phyloP scores from a whole-genome alignment of 2,888 invertebrate genomes.

The Candidula unifasciata region DNA sequence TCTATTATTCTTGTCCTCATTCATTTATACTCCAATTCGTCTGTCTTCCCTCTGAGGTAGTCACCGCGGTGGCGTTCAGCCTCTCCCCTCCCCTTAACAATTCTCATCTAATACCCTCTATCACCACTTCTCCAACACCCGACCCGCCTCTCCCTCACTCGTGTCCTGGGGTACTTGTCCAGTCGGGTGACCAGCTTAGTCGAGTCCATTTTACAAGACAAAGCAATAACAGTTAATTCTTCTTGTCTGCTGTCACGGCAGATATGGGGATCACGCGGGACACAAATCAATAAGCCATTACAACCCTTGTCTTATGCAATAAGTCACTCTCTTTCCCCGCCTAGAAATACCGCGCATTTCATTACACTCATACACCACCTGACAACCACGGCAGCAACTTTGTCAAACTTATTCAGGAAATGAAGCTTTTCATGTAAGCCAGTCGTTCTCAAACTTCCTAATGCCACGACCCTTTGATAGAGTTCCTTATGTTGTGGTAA shows the following conservation, averaged over 20 bases:
- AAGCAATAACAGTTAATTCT: conserved; percentile 51
- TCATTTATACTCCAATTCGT: conserved; percentile 21
- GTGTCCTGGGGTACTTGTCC: conserved; percentile 1
- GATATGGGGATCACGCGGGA: conserved; percentile 26
- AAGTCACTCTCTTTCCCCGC: conserved; percentile 39
- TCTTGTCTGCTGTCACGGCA: conserved; percentile 46
- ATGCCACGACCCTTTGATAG: no score
- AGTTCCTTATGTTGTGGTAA: no score
- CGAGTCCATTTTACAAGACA: conserved; percentile 39
- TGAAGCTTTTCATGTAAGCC: no score
- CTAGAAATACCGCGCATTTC: conserved; percentile 32
- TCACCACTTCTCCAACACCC: neutral
- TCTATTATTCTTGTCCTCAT: conserved; percentile 12
- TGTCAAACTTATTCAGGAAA: no score
- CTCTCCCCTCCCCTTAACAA: neutral
- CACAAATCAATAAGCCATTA: conserved; percentile 50
- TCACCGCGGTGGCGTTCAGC: neutral
- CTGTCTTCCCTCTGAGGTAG: neutral
- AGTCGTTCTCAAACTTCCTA: no score
- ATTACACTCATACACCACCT: conserved; percentile 10
- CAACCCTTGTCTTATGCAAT: conserved; percentile 49
- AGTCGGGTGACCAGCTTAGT: conserved; percentile 18
- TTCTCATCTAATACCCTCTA: neutral
- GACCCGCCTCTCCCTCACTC: neutral
- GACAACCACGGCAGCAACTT: neutral